Percentiles rank a stretch among this genome's conserved stretches.
Evolutionary conservation across 2,888 invertebrate species (phyloP).

Genomic region (Xanthorhoe spadicearia): DNA sequence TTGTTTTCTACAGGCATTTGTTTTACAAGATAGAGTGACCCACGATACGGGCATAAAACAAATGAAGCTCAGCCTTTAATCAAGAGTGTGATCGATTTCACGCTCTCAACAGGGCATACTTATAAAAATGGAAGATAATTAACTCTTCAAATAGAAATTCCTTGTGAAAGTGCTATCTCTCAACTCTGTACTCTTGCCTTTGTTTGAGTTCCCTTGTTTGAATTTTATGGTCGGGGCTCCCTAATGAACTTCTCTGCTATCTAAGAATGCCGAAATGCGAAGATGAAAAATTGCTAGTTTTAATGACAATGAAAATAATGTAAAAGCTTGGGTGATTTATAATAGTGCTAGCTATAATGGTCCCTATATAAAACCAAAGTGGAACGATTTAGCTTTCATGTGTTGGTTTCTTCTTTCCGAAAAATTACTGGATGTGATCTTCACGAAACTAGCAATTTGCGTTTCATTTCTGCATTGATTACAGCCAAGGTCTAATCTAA

Average conservation of each 20-base stretch:
- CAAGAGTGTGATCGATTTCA: not conserved
- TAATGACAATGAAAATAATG: not conserved
- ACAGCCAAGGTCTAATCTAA: not conserved
- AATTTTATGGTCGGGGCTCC: not conserved
- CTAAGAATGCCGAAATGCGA: not conserved
- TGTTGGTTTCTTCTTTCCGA: not conserved
- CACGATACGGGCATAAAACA: not conserved
- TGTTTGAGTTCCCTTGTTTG: conserved; percentile 6
- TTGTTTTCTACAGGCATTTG: not conserved
- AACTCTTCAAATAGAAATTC: conserved; percentile 13
- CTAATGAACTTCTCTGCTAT: not conserved
- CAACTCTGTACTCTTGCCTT: not conserved
- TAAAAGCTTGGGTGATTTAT: not conserved
- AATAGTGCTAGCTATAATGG: not conserved
- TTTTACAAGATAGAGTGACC: not conserved
- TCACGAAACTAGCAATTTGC: not conserved
- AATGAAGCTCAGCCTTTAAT: not conserved
- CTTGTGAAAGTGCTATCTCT: not conserved
- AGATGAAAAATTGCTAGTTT: not conserved
- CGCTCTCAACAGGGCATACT: not conserved
- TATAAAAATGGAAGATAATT: conserved; percentile 4
- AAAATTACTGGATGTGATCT: not conserved
- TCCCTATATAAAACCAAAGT: not conserved
- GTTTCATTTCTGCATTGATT: not conserved
- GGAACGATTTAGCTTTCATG: not conserved